Evolutionary conservation across 2,797 vertebrate genomes (phyloP), one percentile per base, ranked within the genome.

Genomic region (Neopelma chrysocephalum): DNA sequence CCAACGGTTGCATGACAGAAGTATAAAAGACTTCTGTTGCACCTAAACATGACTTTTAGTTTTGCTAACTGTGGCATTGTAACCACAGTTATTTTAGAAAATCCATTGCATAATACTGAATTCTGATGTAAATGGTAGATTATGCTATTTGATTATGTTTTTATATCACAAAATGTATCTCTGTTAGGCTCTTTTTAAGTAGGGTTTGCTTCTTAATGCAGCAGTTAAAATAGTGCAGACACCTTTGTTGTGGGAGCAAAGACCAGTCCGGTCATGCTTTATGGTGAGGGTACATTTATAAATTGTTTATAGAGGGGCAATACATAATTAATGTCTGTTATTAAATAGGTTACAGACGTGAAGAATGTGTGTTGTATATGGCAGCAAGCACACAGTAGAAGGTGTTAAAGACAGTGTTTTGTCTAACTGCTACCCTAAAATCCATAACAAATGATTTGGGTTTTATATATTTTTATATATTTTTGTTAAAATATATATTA

Each of bases 311-410:
- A 88, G 82, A 83, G 31, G 20, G 32, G 58, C 89, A 94, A 91
- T 95, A 94, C 94, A 93, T 96, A 94, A 95, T 85, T 94, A 83
- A 91, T 91, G 58, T 65, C n/a, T 81, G 54, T 96, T 96, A 95
- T 92, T 94, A 89, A 96, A 87, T 76, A 93, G 69, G 84, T 89
- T 93, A 92, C 87, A 71, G 69, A 47, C 81, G 70, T 85, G 81
- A 92, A 72, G 65, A 73, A n/a, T 48, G 53, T 79, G 26, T 68
- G 70, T 92, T 93, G 61, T 77, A 20, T 60, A 50, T 71, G 78
- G 58, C 78, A 94, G 48, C 70, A 90, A 83, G 82, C 57, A 26
- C 42, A 61, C 60, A 42, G 56, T 71, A 17, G 80, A 95, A 94
- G 68, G 89, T 95, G 89, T 91, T 92, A 45, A 90, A 82, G 75